A percentile compares a stretch with the other conserved stretches of the same genome.
Evolutionary conservation across 2,797 vertebrate species (phyloP).

Genomic region (Nothura maculosa): DNA sequence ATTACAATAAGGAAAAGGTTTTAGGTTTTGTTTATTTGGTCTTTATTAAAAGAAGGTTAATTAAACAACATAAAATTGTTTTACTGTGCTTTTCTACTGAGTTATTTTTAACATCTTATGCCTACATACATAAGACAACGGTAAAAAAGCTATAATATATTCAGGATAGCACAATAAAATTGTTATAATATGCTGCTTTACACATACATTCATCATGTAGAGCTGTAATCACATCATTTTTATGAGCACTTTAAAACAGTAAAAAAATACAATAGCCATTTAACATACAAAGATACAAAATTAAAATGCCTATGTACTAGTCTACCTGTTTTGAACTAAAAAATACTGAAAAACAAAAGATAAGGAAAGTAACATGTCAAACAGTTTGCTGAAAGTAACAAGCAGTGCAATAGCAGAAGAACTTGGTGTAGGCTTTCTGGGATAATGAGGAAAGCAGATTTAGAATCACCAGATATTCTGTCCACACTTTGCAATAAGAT

Average conservation of each 20-base stretch:
- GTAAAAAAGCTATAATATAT: not conserved
- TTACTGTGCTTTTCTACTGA: not conserved
- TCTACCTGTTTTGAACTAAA: not conserved
- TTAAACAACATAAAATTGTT: not conserved
- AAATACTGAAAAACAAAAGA: not conserved
- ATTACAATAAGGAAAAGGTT: not conserved
- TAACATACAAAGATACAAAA: not conserved
- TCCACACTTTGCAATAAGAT: not conserved
- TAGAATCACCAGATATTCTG: not conserved
- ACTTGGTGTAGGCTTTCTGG: fast-evolving
- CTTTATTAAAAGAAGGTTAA: not conserved
- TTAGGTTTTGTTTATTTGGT: not conserved
- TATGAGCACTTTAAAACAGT: not conserved
- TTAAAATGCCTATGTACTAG: not conserved
- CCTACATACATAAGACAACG: not conserved
- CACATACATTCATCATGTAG: not conserved
- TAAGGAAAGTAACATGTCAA: not conserved
- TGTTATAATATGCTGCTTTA: not conserved
- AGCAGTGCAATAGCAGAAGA: not conserved
- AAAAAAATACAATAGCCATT: not conserved
- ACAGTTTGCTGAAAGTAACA: not conserved
- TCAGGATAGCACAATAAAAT: not conserved
- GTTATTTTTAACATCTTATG: not conserved
- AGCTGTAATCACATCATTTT: not conserved
- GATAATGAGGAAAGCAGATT: not conserved